These are phyloP conservation scores for Pachyrhynchus sulphureomaculatus DNA, from an alignment of 1,140 invertebrate species.

Conservation along the genomic window DNA sequence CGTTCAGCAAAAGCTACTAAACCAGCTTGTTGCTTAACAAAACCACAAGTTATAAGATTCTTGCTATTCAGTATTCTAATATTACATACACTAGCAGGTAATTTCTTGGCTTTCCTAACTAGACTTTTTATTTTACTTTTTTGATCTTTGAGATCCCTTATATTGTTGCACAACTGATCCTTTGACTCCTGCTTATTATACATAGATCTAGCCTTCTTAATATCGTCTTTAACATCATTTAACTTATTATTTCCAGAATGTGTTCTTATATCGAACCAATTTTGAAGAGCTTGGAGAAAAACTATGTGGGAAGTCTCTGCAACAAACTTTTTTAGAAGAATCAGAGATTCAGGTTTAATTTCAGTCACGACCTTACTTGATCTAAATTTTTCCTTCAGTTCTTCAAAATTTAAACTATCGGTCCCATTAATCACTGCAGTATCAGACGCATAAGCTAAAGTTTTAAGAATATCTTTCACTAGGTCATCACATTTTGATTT, in stretches of 20 bases:
- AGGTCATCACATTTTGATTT: conserved; percentile 42
- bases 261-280: conserved; percentile 44
- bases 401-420: conserved; percentile 17
- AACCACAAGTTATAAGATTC: conserved; percentile 41
- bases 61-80: conserved; percentile 41
- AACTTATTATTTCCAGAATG: conserved; percentile 12
- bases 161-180: too few relatives aligned
- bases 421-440: conserved; percentile 16
- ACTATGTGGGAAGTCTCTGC: conserved; percentile 43
- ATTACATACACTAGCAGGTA: conserved; percentile 36
- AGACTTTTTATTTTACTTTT: conserved; percentile 31
- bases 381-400: conserved; percentile 41
- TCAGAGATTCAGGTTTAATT: conserved; percentile 39
- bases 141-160: conserved; percentile 11
- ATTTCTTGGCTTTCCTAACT: conserved; percentile 33
- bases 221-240: background rate
- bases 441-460: conserved; percentile 26
- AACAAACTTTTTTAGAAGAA: conserved; percentile 44
- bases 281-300: conserved; percentile 46
- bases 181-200: background rate
- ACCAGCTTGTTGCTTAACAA: conserved; percentile 39
- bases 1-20: conserved; percentile 43
- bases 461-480: conserved; percentile 40
- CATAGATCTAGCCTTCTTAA: background rate
- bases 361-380: conserved; percentile 41